Evolutionary conservation across 2,113 vertebrate genomes (phyloP).

Genomic region (Antennarius striatus): DNA sequence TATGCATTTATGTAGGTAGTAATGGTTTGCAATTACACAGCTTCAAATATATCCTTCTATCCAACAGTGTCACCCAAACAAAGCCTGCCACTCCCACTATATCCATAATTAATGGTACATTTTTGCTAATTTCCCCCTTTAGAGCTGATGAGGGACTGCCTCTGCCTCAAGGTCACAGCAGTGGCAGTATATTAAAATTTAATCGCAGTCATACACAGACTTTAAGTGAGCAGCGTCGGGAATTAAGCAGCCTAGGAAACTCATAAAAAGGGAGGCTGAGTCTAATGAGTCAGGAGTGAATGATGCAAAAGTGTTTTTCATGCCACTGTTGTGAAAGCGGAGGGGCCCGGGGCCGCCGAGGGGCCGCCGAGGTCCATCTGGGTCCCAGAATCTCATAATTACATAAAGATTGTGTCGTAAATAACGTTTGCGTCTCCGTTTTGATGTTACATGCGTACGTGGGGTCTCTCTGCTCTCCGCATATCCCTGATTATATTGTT

Average conservation of each 20-base stretch:
- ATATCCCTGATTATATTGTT: constrained; percentile 46
- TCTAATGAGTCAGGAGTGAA: constrained; percentile 65
- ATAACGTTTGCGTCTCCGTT: neutral
- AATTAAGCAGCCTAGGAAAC: constrained; percentile 51
- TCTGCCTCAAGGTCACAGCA: constrained; percentile 59
- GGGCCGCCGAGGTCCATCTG: constrained; percentile 48
- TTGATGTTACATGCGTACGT: neutral
- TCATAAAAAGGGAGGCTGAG: constrained; percentile 35
- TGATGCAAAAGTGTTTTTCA: constrained; percentile 56
- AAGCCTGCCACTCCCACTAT: constrained; percentile 23
- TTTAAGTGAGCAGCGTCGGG: constrained; percentile 53
- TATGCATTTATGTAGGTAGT: neutral
- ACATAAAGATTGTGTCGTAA: constrained; percentile 30
- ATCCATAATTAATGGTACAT: constrained; percentile 55
- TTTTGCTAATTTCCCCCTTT: constrained; percentile 60
- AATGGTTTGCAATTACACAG: neutral
- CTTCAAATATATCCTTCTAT: neutral
- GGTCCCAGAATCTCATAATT: constrained; percentile 47
- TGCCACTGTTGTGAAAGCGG: constrained; percentile 47
- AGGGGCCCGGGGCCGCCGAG: constrained; percentile 43
- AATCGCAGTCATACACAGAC: constrained; percentile 61
- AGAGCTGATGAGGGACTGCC: constrained; percentile 48
- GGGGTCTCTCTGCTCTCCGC: constrained; percentile 24
- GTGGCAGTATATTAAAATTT: constrained; percentile 62
- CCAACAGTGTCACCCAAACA: constrained; percentile 22